Base-by-base conservation (phyloP, 2,113 vertebrate species). In the Uria aalge region DNA sequence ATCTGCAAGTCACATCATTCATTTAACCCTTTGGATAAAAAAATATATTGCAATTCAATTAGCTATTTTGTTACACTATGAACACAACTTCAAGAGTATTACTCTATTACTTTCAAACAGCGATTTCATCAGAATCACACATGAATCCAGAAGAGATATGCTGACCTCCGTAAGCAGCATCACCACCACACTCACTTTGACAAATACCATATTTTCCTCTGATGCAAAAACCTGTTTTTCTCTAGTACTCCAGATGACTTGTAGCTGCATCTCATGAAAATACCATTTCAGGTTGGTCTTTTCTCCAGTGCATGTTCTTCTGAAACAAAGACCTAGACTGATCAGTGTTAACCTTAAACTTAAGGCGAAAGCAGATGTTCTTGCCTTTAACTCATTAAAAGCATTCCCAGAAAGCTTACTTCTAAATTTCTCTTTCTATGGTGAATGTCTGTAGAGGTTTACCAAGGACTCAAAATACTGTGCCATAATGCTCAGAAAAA, bases 1-100 rank as follows among this genome's bases (percentile, higher is more conserved):
- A 96, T 98, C 95, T 97, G 53, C 89, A 91, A 84, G 89, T 97
- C 96, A 97, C 97, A 98, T 98, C 96, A 98, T 97, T 98, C 95
- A 62, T 94, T 96, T 96, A 98, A 97, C 93, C 96, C 97, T 98
- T 97, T 97, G 85, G 94, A 95, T 97, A 98, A 98, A 98, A 98
- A 97, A 98, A 97, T 97, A 98, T 92, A 96, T 86, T 95, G 96
- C 92, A 83, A 93, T 60, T 91, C 81, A 81, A 94, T 96, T 94
- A 93, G 95, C 92, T 97, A 81, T 94, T 92, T 95, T 95, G 90
- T 96, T 80, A 95, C 89, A 85, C 77, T 80, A 95, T 68, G 88
- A 95, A 96, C 93, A 96, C 94, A 97, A 94, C 56, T 77, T 87
- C 94, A 85, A 82, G 93, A 75, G 85, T 92, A 40, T 79, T 77